Conservation (phyloP, 2,888 invertebrate genomes). For the Halictus ligatus region DNA sequence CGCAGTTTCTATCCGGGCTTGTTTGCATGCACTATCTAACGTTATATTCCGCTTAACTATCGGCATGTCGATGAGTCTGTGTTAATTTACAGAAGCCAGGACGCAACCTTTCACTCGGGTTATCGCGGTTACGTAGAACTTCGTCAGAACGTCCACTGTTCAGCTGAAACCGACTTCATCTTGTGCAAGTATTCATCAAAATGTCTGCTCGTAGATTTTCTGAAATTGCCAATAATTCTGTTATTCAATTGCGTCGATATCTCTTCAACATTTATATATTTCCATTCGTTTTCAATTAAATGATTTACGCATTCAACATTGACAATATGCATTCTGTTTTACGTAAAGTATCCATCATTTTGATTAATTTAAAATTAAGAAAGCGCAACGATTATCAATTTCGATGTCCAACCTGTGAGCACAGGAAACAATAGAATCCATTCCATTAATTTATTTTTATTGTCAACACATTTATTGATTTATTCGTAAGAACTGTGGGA, state of each 20-base stretch:
- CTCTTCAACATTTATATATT: too few species aligned
- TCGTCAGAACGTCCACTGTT: background rate
- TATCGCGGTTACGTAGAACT: slow-evolving; percentile 46
- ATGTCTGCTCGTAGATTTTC: background rate
- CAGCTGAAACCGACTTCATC: background rate
- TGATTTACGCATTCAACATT: too few species aligned
- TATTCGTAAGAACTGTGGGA: background rate
- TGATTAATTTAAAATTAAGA: background rate
- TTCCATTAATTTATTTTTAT: too few species aligned
- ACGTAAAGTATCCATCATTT: background rate
- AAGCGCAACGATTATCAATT: too few species aligned
- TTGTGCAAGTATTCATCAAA: background rate
- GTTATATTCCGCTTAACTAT: slow-evolving; percentile 28
- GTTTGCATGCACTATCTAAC: slow-evolving; percentile 18
- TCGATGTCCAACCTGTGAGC: too few species aligned
- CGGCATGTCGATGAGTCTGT: slow-evolving; percentile 11
- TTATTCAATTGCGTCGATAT: background rate
- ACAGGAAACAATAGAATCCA: background rate
- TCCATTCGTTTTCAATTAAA: too few species aligned
- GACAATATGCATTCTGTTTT: background rate
- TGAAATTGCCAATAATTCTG: background rate
- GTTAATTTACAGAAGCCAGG: slow-evolving; percentile 20
- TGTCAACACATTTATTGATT: background rate
- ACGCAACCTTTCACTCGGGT: slow-evolving; percentile 59
- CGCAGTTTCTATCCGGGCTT: background rate